A percentile compares a stretch with the other conserved stretches of the same genome.
Conservation (phyloP, 2,113 vertebrate genomes). For the Pristiophorus japonicus region DNA sequence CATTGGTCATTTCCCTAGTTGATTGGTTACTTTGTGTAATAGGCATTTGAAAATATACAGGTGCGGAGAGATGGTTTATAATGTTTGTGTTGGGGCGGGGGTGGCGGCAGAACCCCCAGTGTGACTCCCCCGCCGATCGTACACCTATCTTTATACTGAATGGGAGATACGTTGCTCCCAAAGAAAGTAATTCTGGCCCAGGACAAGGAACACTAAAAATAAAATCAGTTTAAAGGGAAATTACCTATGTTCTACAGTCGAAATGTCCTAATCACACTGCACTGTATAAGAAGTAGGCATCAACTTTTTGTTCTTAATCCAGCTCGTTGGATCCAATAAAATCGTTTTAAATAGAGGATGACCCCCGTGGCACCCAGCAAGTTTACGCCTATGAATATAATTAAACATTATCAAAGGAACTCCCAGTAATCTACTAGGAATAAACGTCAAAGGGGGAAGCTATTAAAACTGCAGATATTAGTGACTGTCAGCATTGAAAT, state of each 20-base stretch:
- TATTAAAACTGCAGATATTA: background rate
- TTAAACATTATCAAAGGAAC: background rate
- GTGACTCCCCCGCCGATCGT: background rate
- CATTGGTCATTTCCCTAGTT: background rate
- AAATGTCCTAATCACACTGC: background rate
- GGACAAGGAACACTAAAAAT: background rate
- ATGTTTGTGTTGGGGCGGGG: background rate
- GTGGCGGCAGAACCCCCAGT: background rate
- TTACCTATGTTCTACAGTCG: background rate
- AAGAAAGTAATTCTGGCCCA: background rate
- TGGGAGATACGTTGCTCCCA: background rate
- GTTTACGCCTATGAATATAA: background rate
- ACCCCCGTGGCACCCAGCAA: background rate
- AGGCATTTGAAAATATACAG: background rate
- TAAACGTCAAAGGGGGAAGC: background rate
- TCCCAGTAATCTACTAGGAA: background rate
- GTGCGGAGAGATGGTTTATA: background rate
- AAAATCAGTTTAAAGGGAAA: background rate
- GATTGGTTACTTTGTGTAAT: background rate
- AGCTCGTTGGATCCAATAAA: background rate
- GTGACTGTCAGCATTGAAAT: too few species aligned
- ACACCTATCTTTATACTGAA: background rate
- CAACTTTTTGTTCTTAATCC: background rate
- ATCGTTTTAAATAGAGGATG: background rate
- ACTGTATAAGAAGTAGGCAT: background rate